Evolutionary conservation across 2,888 invertebrate genomes (phyloP).

Genomic region (Epirrhoe alternata): DNA sequence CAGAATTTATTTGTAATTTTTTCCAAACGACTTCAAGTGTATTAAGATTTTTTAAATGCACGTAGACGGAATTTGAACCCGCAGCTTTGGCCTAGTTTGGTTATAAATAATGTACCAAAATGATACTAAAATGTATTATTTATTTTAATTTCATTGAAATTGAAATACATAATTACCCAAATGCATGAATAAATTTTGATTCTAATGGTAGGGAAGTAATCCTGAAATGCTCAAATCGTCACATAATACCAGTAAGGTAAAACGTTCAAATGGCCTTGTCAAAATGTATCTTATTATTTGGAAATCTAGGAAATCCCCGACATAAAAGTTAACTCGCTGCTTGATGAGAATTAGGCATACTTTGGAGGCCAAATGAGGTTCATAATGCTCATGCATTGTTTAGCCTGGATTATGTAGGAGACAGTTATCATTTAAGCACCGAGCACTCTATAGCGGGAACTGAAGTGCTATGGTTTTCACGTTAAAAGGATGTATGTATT

Average conservation of each 20-base stretch:
- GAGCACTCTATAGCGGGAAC: background rate
- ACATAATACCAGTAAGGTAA: background rate
- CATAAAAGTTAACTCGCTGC: conserved; percentile 27
- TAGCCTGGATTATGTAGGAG: conserved; percentile 17
- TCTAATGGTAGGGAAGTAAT: too few species aligned
- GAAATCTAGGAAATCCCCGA: background rate
- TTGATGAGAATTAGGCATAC: conserved; percentile 21
- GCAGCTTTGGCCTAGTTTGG: too few species aligned
- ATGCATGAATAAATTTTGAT: too few species aligned
- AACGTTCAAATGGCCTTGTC: background rate
- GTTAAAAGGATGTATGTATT: background rate
- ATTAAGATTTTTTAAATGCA: too few species aligned
- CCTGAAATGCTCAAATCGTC: background rate
- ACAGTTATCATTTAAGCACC: conserved; percentile 17
- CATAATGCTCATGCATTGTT: conserved; percentile 17
- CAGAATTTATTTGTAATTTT: too few species aligned
- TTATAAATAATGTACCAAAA: too few species aligned
- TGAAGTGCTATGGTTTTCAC: background rate
- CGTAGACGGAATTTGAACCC: too few species aligned
- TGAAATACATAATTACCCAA: too few species aligned
- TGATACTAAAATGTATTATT: too few species aligned
- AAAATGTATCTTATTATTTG: background rate
- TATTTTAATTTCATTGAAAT: too few species aligned
- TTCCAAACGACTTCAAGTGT: too few species aligned
- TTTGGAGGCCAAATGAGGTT: conserved; percentile 16